Evolutionary conservation across 2,797 vertebrate genomes (phyloP), one percentile per base, ranked within the genome.

Genomic region (Muscicapa comitata): DNA sequence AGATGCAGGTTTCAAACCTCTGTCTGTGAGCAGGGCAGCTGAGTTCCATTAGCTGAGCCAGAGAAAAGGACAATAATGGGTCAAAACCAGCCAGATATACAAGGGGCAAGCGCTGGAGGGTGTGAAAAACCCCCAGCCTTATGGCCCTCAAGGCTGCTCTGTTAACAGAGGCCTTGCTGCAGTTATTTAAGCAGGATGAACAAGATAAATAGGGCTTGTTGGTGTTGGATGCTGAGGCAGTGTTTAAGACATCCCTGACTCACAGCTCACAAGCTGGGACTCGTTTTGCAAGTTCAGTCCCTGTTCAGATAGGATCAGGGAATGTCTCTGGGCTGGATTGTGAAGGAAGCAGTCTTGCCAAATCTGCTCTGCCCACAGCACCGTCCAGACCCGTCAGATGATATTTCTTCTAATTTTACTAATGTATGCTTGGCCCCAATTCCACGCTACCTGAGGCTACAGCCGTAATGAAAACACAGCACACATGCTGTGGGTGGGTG

Each of bases 321-420:
- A 96, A 97, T 77, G 81, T 97, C 92, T 97, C 88, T 92, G 88
- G 89, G 95, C 85, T 94, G 82, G 88, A 96, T 95, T 96, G 87
- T 3, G 71, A 94, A 96, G 97, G 97, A 97, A 97, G 75, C 92
- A 68, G 74, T 48, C 94, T 95, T 97, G 96, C 96, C 97, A 96
- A 96, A 95, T 94, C 91, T 88, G 90, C 66, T 97, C 92, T 96
- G 97, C 97, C 96, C 97, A 95, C 94, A 95, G 94, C 86, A 94
- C 79, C 19, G 97, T 97, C 96, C 97, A 92, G 96, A 96, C 97
- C 96, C 84, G 95, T 95, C 97, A 86, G 96, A 95, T 96, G 95
- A 97, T 97, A 89, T 93, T 97, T 97, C 68, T 90, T 92, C 95
- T 96, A 86, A 94, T 95, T 97, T 96, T 95, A 92, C 94, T 97